Percentiles rank a stretch among this genome's conserved stretches.
phyloP scores from a whole-genome alignment of 2,113 vertebrate genomes.

The Mohoua ochrocephala region DNA sequence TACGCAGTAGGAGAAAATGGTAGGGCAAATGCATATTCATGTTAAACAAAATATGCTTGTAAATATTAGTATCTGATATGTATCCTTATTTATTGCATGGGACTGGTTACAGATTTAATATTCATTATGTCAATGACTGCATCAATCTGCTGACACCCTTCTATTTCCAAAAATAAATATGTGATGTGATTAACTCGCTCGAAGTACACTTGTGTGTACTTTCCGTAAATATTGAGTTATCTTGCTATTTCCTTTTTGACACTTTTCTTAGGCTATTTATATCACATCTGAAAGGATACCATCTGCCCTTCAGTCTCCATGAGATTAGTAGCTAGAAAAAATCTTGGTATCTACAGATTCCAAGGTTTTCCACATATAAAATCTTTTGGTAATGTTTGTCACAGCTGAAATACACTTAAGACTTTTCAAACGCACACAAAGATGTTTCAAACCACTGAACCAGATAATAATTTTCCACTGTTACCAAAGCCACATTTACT shows the following conservation, averaged over 20 bases:
- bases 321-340: not conserved
- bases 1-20: not conserved
- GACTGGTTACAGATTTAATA: not conserved
- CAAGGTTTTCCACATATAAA: not conserved
- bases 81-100: not conserved
- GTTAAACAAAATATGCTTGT: not conserved
- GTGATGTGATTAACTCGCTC: not conserved
- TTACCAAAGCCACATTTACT: conserved; percentile 52
- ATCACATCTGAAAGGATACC: not conserved
- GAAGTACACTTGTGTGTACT: not conserved
- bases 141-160: not conserved
- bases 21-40: not conserved
- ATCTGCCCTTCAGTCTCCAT: not conserved
- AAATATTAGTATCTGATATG: not conserved
- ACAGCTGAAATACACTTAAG: conserved; percentile 38
- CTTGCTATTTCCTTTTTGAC: not conserved
- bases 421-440: conserved; percentile 43
- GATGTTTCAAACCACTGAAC: conserved; percentile 65
- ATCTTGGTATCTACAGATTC: not conserved
- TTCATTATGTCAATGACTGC: not conserved
- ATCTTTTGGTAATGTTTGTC: not conserved
- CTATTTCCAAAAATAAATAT: conserved; percentile 3
- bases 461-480: conserved; percentile 58
- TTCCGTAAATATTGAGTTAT: conserved; percentile 8
- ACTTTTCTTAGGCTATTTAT: conserved; percentile 3